Evolutionary conservation across 1,140 invertebrate genomes (phyloP).

Genomic region (Caenorhabditis inopinata): DNA sequence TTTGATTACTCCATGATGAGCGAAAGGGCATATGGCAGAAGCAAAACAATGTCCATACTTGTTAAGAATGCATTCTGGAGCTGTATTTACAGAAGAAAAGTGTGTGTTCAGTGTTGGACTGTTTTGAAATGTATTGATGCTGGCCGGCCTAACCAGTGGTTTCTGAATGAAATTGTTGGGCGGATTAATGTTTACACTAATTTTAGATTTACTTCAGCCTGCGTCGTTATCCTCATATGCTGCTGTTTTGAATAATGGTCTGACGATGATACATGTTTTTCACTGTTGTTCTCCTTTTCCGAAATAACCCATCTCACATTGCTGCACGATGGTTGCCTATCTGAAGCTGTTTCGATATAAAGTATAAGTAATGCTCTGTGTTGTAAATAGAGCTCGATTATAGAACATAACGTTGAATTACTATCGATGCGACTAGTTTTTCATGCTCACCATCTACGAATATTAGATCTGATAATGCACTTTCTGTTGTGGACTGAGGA

Average conservation of each 20-base stretch:
- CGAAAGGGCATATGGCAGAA: neutral
- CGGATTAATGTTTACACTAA: neutral
- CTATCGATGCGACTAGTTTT: too few relatives aligned
- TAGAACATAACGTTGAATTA: too few relatives aligned
- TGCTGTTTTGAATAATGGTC: too few relatives aligned
- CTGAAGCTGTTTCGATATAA: neutral
- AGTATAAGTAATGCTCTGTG: too few relatives aligned
- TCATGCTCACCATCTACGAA: neutral
- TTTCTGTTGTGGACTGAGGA: neutral
- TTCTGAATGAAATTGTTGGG: neutral
- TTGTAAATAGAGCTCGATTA: too few relatives aligned
- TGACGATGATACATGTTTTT: neutral
- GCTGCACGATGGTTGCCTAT: neutral
- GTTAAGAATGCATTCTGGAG: neutral
- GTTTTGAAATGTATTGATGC: neutral
- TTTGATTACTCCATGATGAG: neutral
- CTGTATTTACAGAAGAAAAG: neutral
- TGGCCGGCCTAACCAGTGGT: neutral
- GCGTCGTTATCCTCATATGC: neutral
- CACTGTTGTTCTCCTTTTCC: neutral
- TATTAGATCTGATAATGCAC: neutral
- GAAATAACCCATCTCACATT: neutral
- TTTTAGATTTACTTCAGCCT: neutral
- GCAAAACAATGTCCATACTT: slow-evolving; percentile 9
- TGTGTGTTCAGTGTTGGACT: neutral